These are phyloP conservation scores for Campoplex capitator DNA, from an alignment of 2,888 invertebrate species.

Conservation along the genomic window DNA sequence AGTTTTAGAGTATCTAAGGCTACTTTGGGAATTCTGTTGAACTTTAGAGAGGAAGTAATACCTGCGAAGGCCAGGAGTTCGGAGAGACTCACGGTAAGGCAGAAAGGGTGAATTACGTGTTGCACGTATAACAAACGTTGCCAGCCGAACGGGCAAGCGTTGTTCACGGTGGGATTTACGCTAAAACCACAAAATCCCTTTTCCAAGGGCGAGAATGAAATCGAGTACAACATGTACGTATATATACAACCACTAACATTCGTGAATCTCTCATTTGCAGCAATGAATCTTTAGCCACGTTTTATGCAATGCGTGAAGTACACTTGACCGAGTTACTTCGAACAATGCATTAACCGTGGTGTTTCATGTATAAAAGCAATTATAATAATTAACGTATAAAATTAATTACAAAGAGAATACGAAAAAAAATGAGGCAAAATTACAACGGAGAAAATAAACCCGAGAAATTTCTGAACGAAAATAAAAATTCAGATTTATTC, in stretches of 20 bases:
- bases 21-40: constrained; percentile 9
- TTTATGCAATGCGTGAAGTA: background rate
- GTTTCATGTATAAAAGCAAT: background rate
- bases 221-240: constrained; percentile 47
- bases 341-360: background rate
- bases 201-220: constrained; percentile 70
- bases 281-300: constrained; percentile 31
- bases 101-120: constrained; percentile 76
- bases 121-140: constrained; percentile 76
- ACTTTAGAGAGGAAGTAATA: constrained; percentile 15
- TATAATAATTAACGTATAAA: background rate
- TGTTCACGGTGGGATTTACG: constrained; percentile 79
- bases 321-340: background rate
- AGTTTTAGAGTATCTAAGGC: constrained; percentile 20
- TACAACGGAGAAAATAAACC: background rate
- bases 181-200: constrained; percentile 76
- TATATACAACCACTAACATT: background rate
- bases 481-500: too few species aligned
- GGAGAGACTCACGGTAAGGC: constrained; percentile 35
- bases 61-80: constrained; percentile 31
- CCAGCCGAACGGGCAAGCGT: constrained; percentile 69
- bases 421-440: background rate
- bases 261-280: constrained; percentile 28
- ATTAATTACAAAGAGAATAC: background rate
- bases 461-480: background rate